Conservation (phyloP, 1,140 invertebrate genomes). For the Drosophila varians region DNA sequence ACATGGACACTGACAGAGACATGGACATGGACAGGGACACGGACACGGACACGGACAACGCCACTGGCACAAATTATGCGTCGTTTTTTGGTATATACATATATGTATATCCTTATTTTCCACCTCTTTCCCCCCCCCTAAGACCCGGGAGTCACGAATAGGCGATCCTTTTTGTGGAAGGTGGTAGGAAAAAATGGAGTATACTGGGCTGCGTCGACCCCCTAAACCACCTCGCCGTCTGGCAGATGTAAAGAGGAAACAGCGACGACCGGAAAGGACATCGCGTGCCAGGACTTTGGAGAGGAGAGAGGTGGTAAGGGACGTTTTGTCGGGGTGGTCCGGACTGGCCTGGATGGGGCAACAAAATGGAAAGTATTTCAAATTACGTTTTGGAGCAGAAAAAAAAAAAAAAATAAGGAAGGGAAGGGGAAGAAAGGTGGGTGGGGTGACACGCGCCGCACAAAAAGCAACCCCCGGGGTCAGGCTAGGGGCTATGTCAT, state of each 20-base stretch:
- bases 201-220: not conserved
- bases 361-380: slow-evolving; percentile 82
- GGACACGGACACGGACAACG: slow-evolving; percentile 53
- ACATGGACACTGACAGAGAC: slow-evolving; percentile 5
- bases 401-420: too few species aligned
- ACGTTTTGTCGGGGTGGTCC: slow-evolving; percentile 5
- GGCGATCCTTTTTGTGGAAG: slow-evolving; percentile 60
- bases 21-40: slow-evolving; percentile 32
- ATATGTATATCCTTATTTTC: not conserved
- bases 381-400: slow-evolving; percentile 46
- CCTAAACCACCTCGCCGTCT: not conserved
- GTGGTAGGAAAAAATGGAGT: slow-evolving; percentile 46
- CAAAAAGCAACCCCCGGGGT: slow-evolving; percentile 36
- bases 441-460: slow-evolving; percentile 37
- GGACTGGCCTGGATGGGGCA: slow-evolving; percentile 32
- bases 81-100: too few species aligned
- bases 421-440: not conserved
- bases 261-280: slow-evolving; percentile 82
- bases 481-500: slow-evolving; percentile 55
- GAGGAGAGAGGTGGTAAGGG: slow-evolving; percentile 9
- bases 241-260: slow-evolving; percentile 67
- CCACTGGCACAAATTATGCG: slow-evolving; percentile 78
- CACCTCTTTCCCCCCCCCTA: slow-evolving; percentile 5
- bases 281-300: slow-evolving; percentile 66
- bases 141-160: slow-evolving; percentile 70